Evolutionary conservation across 2,113 vertebrate genomes (phyloP), one percentile per base, ranked within the genome.

Genomic region (Oostethus manadensis): DNA sequence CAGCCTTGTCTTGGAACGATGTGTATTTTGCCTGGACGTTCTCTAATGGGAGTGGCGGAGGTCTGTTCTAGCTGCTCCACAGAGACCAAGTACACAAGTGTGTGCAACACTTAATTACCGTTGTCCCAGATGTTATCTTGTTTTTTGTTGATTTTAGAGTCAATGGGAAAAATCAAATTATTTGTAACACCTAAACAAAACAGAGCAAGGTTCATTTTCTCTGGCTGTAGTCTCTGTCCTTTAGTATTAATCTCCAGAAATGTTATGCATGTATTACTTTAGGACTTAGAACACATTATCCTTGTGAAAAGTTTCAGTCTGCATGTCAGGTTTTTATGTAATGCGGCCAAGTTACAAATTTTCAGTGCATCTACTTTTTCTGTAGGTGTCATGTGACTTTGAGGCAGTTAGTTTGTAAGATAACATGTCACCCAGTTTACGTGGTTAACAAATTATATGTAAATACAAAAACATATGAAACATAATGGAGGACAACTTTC

Each of bases 111-210:
- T 66, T 78, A 64, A 75, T 81, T 78, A 71, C 50, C 59, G 44
- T 77, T 68, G 73, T 83, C 73, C 69, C 77, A 80, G 78, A 81
- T 77, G 74, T 75, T 77, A 65, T 68, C 61, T 58, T 20, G 43
- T 70, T 68, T 59, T 70, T 58, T 58, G 59, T 55, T 55, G 53
- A 55, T 38, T 55, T 55, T 40, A 8, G 23, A 55, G 10, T 38
- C 18, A 67, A 70, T 23, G n/a, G 63, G 73, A 54, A 58, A n/a
- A 61, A 60, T 62, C 56, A 64, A 64, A 16, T 54, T 9, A 2
- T 51, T 6, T 59, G 53, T 14, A 42, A 40, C 14, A 66, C 44
- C 58, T 59, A 48, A 62, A 51, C 56, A n/a, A 60, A 57, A 61
- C 11, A 56, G 57, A 43, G 23, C 42, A 55, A 55, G 33, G 18